Evolutionary conservation across 2,888 invertebrate genomes (phyloP).

Genomic region (Smittia aterrima): DNA sequence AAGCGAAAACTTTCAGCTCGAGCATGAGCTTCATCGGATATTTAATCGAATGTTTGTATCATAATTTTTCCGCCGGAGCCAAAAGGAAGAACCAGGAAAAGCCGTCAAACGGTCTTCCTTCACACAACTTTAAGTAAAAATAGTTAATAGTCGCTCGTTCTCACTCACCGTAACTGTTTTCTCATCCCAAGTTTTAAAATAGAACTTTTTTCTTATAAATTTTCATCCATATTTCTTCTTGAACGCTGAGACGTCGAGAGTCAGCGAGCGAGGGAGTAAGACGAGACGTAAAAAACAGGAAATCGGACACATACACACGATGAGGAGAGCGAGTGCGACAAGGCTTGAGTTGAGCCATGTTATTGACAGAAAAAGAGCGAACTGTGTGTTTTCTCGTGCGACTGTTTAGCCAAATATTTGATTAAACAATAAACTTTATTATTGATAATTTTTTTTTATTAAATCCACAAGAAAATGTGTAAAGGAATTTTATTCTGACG

Average conservation of each 20-base stretch:
- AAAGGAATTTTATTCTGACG: neutral
- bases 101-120: neutral
- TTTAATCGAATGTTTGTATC: too few relatives aligned
- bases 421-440: constrained; percentile 19
- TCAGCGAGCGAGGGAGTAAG: neutral
- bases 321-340: neutral
- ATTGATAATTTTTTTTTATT: constrained; percentile 5
- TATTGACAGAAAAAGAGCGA: constrained; percentile 4
- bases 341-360: neutral
- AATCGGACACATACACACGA: constrained; percentile 7
- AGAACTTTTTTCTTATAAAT: constrained; percentile 22
- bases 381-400: constrained; percentile 16
- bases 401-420: constrained; percentile 19
- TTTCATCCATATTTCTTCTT: constrained; percentile 5
- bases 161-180: constrained; percentile 22
- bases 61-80: too few relatives aligned
- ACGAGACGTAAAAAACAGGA: constrained; percentile 13
- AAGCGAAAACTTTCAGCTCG: too few relatives aligned
- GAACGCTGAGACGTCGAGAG: neutral
- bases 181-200: constrained; percentile 11
- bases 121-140: neutral
- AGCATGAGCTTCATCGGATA: too few relatives aligned
- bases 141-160: constrained; percentile 30
- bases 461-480: neutral
- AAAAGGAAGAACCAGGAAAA: neutral